These are phyloP conservation scores for Trichomalopsis sarcophagae DNA, from an alignment of 1,140 invertebrate species.

Conservation along the genomic window DNA sequence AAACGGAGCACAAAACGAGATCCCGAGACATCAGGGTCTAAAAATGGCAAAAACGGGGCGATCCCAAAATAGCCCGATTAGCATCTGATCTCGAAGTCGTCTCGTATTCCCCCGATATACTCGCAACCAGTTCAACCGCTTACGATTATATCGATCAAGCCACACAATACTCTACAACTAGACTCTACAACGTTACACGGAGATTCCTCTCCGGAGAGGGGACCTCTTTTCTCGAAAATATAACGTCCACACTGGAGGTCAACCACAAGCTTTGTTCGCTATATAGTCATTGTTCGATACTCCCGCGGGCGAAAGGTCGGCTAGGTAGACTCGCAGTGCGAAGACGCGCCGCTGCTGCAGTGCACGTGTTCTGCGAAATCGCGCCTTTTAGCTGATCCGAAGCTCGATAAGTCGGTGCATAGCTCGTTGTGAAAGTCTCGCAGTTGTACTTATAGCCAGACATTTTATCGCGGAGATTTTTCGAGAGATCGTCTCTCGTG, in stretches of 20 bases:
- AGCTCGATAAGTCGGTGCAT: not conserved
- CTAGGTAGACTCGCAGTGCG: not conserved
- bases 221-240: not conserved
- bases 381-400: slow-evolving; percentile 4
- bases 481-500: slow-evolving; percentile 8
- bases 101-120: too few relatives aligned
- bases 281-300: not conserved
- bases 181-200: too few relatives aligned
- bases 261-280: not conserved
- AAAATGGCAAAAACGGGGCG: too few relatives aligned
- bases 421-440: slow-evolving; percentile 19
- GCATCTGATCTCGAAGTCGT: too few relatives aligned
- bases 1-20: too few relatives aligned
- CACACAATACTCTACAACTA: too few relatives aligned
- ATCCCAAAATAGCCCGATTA: too few relatives aligned
- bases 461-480: slow-evolving; percentile 39
- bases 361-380: not conserved
- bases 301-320: not conserved
- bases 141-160: too few relatives aligned
- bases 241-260: not conserved
- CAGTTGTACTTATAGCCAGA: not conserved
- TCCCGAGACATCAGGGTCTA: too few relatives aligned
- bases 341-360: not conserved
- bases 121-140: too few relatives aligned
- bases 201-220: not conserved